phyloP scores from a whole-genome alignment of 2,797 vertebrate genomes.

The Sebastes itinus region DNA sequence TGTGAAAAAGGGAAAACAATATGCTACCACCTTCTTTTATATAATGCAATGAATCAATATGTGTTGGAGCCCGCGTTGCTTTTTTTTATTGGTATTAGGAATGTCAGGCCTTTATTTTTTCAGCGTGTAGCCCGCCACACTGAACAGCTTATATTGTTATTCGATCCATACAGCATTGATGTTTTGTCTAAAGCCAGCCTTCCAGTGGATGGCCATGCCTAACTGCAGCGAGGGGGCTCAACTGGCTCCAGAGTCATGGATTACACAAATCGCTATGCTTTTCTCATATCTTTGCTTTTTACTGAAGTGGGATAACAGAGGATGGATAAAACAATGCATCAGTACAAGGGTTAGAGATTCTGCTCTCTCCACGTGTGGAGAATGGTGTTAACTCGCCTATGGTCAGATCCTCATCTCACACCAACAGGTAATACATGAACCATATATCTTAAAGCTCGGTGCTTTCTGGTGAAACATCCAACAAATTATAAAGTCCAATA shows the following conservation, averaged over 20 bases:
- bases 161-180: constrained; percentile 63
- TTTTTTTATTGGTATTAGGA: constrained; percentile 23
- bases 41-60: constrained; percentile 35
- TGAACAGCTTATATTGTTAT: constrained; percentile 57
- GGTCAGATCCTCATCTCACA: not conserved
- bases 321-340: constrained; percentile 3
- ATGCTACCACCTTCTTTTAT: constrained; percentile 3
- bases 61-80: constrained; percentile 24
- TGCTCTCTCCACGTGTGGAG: not conserved
- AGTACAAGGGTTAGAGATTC: not conserved
- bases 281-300: constrained; percentile 43
- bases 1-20: constrained; percentile 9
- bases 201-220: constrained; percentile 56
- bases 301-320: constrained; percentile 40
- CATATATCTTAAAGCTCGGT: not conserved
- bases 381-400: not conserved
- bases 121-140: constrained; percentile 17
- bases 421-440: not conserved
- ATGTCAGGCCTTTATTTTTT: constrained; percentile 42
- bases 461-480: not conserved
- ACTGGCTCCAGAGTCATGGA: constrained; percentile 50
- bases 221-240: constrained; percentile 51
- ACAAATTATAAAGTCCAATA: not conserved
- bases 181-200: constrained; percentile 69
- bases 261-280: constrained; percentile 63